A percentile compares a stretch with the other conserved stretches of the same genome.
Conservation (phyloP, 2,888 invertebrate species). For the Archips crataeganus region DNA sequence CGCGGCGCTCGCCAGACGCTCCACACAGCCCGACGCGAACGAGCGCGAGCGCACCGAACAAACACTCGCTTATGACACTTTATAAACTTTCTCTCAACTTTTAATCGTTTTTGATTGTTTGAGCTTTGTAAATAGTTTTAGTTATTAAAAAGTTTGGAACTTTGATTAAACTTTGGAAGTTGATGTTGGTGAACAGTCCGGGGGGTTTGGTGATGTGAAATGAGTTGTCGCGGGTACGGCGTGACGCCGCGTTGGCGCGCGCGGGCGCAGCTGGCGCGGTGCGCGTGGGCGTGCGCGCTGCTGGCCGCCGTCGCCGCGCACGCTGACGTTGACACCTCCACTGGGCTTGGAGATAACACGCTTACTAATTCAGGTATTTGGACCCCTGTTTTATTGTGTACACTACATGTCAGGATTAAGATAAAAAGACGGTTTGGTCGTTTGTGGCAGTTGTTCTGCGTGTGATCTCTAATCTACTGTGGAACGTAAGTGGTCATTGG, state of each 20-base stretch:
- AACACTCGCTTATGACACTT: slow-evolving; percentile 43
- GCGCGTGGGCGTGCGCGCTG: slow-evolving; percentile 81
- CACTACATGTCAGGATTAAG: background rate
- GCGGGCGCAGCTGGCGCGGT: slow-evolving; percentile 58
- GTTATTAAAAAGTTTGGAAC: slow-evolving; percentile 38
- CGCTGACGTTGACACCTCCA: slow-evolving; percentile 80
- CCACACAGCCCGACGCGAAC: slow-evolving; percentile 45
- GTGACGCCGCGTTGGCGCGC: slow-evolving; percentile 51
- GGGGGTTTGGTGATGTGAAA: slow-evolving; percentile 77
- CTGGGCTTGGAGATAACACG: slow-evolving; percentile 80
- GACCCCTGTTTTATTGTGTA: background rate
- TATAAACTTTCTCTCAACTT: slow-evolving; percentile 44
- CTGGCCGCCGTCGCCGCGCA: slow-evolving; percentile 63
- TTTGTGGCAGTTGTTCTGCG: too few species aligned
- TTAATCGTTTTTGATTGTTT: slow-evolving; percentile 12
- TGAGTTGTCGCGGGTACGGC: slow-evolving; percentile 66
- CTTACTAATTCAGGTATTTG: slow-evolving; percentile 77
- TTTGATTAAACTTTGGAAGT: slow-evolving; percentile 26
- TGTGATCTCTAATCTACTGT: too few species aligned
- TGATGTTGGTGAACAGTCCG: slow-evolving; percentile 35
- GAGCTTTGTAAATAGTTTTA: slow-evolving; percentile 26
- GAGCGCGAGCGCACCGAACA: slow-evolving; percentile 49
- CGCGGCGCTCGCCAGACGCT: slow-evolving; percentile 54
- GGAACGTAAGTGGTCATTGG: too few species aligned
- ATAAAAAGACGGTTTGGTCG: too few species aligned